Conservation (phyloP, 2,888 invertebrate species). For the Cynaeus angustus region DNA sequence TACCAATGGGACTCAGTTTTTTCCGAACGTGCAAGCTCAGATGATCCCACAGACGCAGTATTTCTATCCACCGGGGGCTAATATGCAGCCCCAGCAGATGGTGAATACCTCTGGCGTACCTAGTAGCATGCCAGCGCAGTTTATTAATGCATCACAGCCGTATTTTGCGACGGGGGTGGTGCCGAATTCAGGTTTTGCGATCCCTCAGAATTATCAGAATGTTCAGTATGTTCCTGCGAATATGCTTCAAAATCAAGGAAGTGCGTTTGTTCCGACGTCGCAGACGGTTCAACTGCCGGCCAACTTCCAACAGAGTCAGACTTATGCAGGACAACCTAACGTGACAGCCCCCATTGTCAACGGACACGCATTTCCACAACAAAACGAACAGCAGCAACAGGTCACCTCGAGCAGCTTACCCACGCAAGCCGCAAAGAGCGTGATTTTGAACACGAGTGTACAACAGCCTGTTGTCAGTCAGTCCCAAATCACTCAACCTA, state of each 20-base stretch:
- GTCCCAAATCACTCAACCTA: conserved; percentile 55
- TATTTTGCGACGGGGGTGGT: conserved; percentile 66
- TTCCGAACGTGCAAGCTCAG: conserved; percentile 66
- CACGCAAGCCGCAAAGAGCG: conserved; percentile 66
- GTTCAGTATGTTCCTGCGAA: conserved; percentile 69
- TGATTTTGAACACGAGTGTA: conserved; percentile 60
- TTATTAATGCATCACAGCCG: conserved; percentile 64
- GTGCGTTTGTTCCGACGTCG: conserved; percentile 70
- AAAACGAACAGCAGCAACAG: conserved; percentile 54
- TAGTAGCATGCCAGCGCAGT: conserved; percentile 66
- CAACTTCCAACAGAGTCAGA: conserved; percentile 69
- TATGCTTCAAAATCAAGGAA: conserved; percentile 66
- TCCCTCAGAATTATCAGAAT: conserved; percentile 65
- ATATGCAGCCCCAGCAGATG: conserved; percentile 65
- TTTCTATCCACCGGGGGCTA: conserved; percentile 69
- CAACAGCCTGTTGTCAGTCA: conserved; percentile 56
- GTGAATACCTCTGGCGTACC: conserved; percentile 60
- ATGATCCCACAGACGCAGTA: conserved; percentile 69
- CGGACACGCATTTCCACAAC: conserved; percentile 65
- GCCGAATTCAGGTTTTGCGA: conserved; percentile 60
- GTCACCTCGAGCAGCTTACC: conserved; percentile 63
- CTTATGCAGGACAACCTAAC: conserved; percentile 66
- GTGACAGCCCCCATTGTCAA: conserved; percentile 66
- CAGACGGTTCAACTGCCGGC: conserved; percentile 65
- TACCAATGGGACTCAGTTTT: conserved; percentile 64